Percentiles rank a stretch among this genome's conserved stretches.
These are phyloP conservation scores for Lordiphosa clarofinis DNA, from an alignment of 1,140 invertebrate species.

Conservation along the genomic window DNA sequence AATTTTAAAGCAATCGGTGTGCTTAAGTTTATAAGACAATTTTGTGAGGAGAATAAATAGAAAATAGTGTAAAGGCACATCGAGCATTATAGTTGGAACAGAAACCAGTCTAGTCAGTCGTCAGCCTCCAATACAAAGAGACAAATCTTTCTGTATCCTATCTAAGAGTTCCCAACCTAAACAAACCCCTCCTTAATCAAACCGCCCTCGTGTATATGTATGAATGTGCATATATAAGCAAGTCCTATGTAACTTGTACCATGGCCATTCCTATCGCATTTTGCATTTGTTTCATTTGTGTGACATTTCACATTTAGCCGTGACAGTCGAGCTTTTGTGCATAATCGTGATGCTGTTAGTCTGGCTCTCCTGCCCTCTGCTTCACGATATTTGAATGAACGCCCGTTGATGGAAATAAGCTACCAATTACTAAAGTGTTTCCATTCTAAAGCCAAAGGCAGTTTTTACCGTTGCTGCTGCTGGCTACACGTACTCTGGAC, in stretches of 20 bases:
- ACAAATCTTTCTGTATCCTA: no score
- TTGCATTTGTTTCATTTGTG: conserved; percentile 70
- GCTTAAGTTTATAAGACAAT: no score
- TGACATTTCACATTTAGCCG: conserved; percentile 68
- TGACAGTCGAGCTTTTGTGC: conserved; percentile 64
- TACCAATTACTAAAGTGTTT: conserved; percentile 76
- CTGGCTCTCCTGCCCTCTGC: not conserved
- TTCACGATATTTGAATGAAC: conserved; percentile 24
- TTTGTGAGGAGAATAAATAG: no score
- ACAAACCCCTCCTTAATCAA: no score
- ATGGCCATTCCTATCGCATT: conserved; percentile 23
- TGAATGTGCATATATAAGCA: conserved; percentile 1
- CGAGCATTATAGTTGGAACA: no score
- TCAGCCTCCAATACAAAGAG: no score
- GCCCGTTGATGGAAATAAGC: conserved; percentile 59
- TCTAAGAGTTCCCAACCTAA: no score
- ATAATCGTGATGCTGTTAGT: conserved; percentile 73
- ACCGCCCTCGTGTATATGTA: not conserved
- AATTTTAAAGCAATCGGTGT: no score
- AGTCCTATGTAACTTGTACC: conserved; percentile 31
- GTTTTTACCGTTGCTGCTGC: conserved; percentile 20
- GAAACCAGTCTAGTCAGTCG: no score
- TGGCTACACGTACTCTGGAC: conserved; percentile 20
- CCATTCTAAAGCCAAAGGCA: conserved; percentile 36
- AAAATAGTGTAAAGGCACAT: no score